A percentile compares a stretch with the other conserved stretches of the same genome.
phyloP scores from a whole-genome alignment of 1,140 invertebrate genomes.

The Cepaea nemoralis region DNA sequence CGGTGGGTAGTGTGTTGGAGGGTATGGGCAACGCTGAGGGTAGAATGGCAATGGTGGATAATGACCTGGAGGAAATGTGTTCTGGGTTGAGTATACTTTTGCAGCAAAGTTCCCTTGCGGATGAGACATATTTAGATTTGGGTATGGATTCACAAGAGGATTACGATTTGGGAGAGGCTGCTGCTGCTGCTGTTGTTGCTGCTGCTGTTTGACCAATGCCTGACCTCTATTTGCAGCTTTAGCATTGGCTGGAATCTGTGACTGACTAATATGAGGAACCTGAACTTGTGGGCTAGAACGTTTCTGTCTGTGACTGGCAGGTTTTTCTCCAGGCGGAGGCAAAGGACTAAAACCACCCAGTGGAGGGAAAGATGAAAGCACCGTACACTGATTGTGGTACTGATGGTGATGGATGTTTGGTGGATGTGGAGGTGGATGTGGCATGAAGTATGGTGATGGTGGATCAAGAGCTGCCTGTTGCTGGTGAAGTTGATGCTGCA shows the following conservation, averaged over 20 bases:
- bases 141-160: constrained; percentile 17
- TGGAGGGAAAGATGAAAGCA: neutral
- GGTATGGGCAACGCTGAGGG: constrained; percentile 17
- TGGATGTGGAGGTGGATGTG: constrained; percentile 42
- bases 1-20: neutral
- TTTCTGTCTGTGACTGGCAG: constrained; percentile 55
- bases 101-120: constrained; percentile 4
- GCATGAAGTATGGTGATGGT: constrained; percentile 39
- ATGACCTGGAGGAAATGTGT: constrained; percentile 24
- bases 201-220: constrained; percentile 49
- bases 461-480: constrained; percentile 15
- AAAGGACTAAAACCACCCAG: constrained; percentile 24
- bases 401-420: constrained; percentile 27
- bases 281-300: constrained; percentile 68
- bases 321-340: constrained; percentile 34
- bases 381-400: neutral
- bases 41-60: constrained; percentile 19
- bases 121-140: neutral
- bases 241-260: constrained; percentile 68
- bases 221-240: constrained; percentile 61
- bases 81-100: constrained; percentile 26
- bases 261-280: constrained; percentile 70
- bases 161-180: constrained; percentile 39
- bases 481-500: constrained; percentile 44
- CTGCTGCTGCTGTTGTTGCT: constrained; percentile 40